A percentile compares a stretch with the other conserved stretches of the same genome.
Evolutionary conservation across 1,140 invertebrate genomes (phyloP).

Genomic region (Argopecten irradians): DNA sequence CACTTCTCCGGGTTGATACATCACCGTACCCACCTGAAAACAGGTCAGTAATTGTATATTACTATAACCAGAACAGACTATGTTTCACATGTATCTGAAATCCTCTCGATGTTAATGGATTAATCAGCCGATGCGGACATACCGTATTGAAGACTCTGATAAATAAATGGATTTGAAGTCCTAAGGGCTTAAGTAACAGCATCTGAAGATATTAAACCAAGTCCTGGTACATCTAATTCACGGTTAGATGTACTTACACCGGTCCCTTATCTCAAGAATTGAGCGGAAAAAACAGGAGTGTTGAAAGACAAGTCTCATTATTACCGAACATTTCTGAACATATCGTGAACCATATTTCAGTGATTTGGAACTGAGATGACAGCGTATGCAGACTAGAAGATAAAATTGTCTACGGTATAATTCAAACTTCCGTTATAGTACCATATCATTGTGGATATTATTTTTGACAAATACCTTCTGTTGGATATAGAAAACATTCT

Average conservation of each 20-base stretch:
- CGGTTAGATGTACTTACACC: not conserved
- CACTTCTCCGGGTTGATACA: no score
- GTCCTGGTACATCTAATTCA: not conserved
- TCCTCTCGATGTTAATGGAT: not conserved
- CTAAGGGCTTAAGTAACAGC: not conserved
- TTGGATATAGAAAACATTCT: not conserved
- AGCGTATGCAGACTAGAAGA: not conserved
- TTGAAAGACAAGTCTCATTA: slow-evolving; percentile 1
- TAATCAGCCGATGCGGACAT: not conserved
- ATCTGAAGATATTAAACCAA: not conserved
- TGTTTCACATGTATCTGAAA: not conserved
- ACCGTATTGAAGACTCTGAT: not conserved
- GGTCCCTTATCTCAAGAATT: not conserved
- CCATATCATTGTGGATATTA: not conserved
- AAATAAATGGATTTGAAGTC: not conserved
- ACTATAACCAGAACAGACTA: not conserved
- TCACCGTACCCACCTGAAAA: no score
- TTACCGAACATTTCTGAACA: not conserved
- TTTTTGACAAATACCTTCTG: slow-evolving; percentile 6
- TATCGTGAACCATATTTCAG: not conserved
- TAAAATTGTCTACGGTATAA: slow-evolving; percentile 3
- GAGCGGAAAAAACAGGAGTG: not conserved
- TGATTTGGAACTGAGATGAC: not conserved
- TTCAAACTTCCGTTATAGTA: not conserved
- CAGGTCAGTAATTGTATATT: no score